phyloP scores from a whole-genome alignment of 2,113 vertebrate species.

The Phoenicopterus ruber region DNA sequence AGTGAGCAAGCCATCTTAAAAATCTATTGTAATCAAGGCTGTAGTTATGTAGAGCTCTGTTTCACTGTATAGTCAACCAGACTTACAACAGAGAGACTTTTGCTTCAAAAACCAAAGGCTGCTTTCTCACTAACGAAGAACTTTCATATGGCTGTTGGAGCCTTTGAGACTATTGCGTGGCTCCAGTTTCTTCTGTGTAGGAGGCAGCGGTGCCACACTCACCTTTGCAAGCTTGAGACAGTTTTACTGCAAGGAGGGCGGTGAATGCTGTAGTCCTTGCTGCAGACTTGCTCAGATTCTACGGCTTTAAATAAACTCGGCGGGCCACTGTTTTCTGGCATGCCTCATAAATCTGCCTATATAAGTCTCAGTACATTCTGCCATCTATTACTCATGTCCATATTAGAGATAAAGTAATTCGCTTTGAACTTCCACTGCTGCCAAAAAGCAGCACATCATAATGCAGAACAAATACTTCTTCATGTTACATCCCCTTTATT shows the following conservation, averaged over 20 bases:
- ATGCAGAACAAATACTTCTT: slow-evolving; percentile 41
- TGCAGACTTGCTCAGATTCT: neutral
- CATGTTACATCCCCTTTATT: neutral
- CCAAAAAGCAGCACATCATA: slow-evolving; percentile 27
- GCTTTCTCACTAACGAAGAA: neutral
- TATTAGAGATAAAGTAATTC: slow-evolving; percentile 62
- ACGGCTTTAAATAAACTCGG: slow-evolving; percentile 38
- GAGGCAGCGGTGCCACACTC: neutral
- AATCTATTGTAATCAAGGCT: neutral
- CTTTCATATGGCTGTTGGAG: neutral
- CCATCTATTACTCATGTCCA: slow-evolving; percentile 63
- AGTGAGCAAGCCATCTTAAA: neutral
- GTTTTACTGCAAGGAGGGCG: slow-evolving; percentile 23
- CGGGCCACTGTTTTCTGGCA: slow-evolving; percentile 48
- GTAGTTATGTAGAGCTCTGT: neutral
- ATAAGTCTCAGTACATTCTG: slow-evolving; percentile 59
- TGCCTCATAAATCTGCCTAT: slow-evolving; percentile 63
- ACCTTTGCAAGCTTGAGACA: neutral
- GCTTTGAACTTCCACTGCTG: slow-evolving; percentile 46
- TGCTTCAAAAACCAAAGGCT: neutral
- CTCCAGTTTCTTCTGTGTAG: neutral
- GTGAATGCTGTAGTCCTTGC: slow-evolving; percentile 1
- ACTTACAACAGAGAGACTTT: neutral
- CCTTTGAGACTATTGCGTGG: neutral
- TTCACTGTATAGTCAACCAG: neutral